Base-by-base conservation (phyloP, 2,888 invertebrate species). In the Uropetala carovei region DNA sequence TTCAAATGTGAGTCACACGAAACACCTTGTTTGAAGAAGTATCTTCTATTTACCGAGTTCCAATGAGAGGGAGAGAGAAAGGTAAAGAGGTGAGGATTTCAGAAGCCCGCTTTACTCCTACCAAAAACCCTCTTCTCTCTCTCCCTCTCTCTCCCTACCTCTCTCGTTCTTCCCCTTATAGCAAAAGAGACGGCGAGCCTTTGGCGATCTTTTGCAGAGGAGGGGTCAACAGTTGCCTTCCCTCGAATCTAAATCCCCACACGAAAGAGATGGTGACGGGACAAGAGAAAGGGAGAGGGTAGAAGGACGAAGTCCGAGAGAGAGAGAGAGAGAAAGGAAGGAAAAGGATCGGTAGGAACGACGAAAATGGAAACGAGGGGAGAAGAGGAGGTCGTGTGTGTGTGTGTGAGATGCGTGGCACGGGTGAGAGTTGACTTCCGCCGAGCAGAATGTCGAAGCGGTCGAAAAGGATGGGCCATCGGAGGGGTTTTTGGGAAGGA, bases 351-450 rank as follows among this genome's bases (percentile, higher is more conserved):
- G 92, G 91, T 91, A 92, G 85, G 92, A 92, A 22, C 57, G 43
- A 60, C 89, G 81, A 11, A 81, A 57, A 59, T 64, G 82, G 18
- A 68, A 16, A 68, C 9, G 84, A 85, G 16, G 60, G 75, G 92
- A 92, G 89, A n/a, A 93, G 92, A 43, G 58, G 92, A 85, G 82
- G 75, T 58, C 30, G 93, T 93, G 92, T 93, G 92, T 30, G 93
- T 84, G 59, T 68, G 27, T 68, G 92, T 43, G 43, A 43, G 43
- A 43, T 43, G 43, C 43, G 43, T 43, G 43, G 43, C 43, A 43
- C 43, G 43, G 43, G 43, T 43, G 43, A 43, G 27, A 68, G 75
- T 75, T 75, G 75, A 75, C 75, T 75, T 75, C 75, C 75, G 75
- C 75, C 75, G 75, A 59, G 75, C 75, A 22, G 75, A 59, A 43